phyloP scores from a whole-genome alignment of 2,888 invertebrate species.

The Rhaphigaster nebulosa region DNA sequence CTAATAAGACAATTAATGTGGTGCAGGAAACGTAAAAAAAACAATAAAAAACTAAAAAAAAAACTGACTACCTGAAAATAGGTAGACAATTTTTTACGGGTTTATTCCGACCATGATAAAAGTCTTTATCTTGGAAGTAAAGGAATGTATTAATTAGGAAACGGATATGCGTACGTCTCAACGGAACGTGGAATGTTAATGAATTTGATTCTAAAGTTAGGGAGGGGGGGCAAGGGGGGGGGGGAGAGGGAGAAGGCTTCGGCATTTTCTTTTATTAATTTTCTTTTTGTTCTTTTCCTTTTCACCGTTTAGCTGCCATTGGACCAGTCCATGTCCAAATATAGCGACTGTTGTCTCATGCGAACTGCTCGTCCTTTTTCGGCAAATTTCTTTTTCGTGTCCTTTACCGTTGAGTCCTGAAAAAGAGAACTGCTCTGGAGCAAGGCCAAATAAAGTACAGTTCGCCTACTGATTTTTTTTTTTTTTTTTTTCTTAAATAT shows the following conservation, averaged over 20 bases:
- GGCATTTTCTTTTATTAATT: constrained; percentile 20
- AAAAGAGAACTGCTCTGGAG: background rate
- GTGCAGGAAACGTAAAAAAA: background rate
- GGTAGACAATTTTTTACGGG: background rate
- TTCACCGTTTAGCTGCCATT: constrained; percentile 6
- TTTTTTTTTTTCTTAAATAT: too few relatives aligned
- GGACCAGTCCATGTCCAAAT: constrained; percentile 10
- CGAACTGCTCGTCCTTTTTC: background rate
- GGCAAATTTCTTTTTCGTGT: background rate
- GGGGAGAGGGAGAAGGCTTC: background rate
- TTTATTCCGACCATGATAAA: background rate
- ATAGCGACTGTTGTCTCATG: background rate
- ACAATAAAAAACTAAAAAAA: background rate
- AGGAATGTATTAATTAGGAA: constrained; percentile 43
- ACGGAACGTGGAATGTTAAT: constrained; percentile 18
- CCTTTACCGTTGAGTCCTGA: background rate
- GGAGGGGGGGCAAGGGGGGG: background rate
- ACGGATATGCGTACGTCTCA: background rate
- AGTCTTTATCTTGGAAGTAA: background rate
- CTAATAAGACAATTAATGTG: background rate
- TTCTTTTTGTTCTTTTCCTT: background rate
- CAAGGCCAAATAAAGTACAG: too few relatives aligned
- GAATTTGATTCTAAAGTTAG: background rate
- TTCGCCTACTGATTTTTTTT: too few relatives aligned
- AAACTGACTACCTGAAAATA: background rate